These are phyloP conservation scores for Chorisops tibialis DNA, from an alignment of 2,888 invertebrate genomes.

Conservation along the genomic window DNA sequence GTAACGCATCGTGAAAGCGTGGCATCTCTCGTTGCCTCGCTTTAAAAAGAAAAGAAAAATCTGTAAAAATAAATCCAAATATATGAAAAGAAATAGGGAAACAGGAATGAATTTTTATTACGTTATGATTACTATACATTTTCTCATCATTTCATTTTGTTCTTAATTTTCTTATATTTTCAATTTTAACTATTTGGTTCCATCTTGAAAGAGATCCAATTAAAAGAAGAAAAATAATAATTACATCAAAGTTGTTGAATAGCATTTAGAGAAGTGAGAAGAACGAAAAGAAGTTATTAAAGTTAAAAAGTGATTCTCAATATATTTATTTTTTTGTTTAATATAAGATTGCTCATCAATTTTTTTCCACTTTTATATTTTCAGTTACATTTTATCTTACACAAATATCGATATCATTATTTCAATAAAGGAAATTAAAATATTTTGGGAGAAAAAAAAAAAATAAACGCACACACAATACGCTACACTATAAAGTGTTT, in stretches of 20 bases:
- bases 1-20: too few species aligned
- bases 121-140: conserved; percentile 23
- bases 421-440: not conserved
- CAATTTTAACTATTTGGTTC: conserved; percentile 14
- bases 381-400: conserved; percentile 8
- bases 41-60: not conserved
- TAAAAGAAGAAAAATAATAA: conserved; percentile 10
- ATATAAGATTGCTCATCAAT: too few species aligned
- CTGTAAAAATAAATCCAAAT: not conserved
- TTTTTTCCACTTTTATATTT: not conserved
- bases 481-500: conserved; percentile 10
- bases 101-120: conserved; percentile 26
- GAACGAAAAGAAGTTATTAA: too few species aligned
- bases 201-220: conserved; percentile 3
- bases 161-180: conserved; percentile 12
- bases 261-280: conserved; percentile 6
- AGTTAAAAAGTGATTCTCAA: too few species aligned
- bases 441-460: not conserved
- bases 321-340: too few species aligned
- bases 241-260: conserved; percentile 16
- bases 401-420: not conserved
- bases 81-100: conserved; percentile 2
- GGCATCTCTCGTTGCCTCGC: too few species aligned
- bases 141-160: conserved; percentile 14
- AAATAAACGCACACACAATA: conserved; percentile 12